Evolutionary conservation across 2,797 vertebrate genomes (phyloP).

Genomic region (Gymnoscopelus microlampas): DNA sequence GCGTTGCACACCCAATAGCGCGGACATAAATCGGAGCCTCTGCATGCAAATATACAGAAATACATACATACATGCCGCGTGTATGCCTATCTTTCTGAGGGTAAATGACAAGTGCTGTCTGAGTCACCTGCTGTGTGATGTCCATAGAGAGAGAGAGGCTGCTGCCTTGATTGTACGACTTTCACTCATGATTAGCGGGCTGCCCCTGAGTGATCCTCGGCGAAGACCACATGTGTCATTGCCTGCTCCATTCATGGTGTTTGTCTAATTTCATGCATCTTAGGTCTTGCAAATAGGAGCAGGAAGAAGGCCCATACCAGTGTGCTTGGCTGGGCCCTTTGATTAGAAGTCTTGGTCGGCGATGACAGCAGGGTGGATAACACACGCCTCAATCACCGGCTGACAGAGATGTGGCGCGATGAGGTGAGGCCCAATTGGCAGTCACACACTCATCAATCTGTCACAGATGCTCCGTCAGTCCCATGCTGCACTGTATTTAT

Average conservation of each 20-base stretch:
- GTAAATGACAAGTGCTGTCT: conserved; percentile 24
- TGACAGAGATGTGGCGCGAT: conserved; percentile 23
- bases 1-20: too few species aligned
- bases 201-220: conserved; percentile 18
- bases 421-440: conserved; percentile 27
- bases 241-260: conserved; percentile 48
- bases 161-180: conserved; percentile 11
- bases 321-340: conserved; percentile 53
- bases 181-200: conserved; percentile 7
- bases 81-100: conserved; percentile 5
- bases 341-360: conserved; percentile 52
- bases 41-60: not conserved
- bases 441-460: conserved; percentile 27
- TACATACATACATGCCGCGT: not conserved
- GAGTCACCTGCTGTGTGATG: conserved; percentile 32
- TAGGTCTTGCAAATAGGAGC: conserved; percentile 59
- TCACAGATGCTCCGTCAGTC: conserved; percentile 1
- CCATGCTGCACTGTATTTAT: conserved; percentile 4
- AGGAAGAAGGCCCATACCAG: conserved; percentile 26
- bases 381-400: conserved; percentile 45
- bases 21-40: too few species aligned
- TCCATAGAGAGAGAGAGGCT: conserved; percentile 19
- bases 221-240: conserved; percentile 42
- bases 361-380: conserved; percentile 41
- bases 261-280: conserved; percentile 70